Evolutionary conservation across 2,797 vertebrate species (phyloP).

Genomic region (Clamator glandarius): DNA sequence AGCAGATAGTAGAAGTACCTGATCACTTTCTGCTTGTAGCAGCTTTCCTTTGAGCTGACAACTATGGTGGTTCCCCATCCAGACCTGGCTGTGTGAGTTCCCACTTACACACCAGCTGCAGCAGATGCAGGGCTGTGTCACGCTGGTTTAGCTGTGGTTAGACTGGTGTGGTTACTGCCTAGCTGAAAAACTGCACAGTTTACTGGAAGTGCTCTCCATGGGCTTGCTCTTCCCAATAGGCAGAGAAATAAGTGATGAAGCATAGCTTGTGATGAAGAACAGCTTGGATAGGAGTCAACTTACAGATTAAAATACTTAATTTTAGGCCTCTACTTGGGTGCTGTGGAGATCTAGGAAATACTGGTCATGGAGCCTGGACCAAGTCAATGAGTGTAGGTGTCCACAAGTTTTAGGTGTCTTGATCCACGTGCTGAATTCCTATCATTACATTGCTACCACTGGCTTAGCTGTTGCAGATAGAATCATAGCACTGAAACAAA

Average conservation of each 20-base stretch:
- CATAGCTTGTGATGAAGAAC: background rate
- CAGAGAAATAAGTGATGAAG: background rate
- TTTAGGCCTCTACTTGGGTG: background rate
- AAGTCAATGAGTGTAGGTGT: background rate
- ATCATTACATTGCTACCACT: rapidly evolving
- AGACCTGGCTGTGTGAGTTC: too few relatives aligned
- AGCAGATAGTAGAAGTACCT: too few relatives aligned
- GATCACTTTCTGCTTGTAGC: too few relatives aligned
- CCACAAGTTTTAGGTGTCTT: background rate
- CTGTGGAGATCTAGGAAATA: background rate
- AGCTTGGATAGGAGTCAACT: background rate
- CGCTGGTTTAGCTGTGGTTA: too few relatives aligned
- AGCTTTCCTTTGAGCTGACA: too few relatives aligned
- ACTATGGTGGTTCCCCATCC: too few relatives aligned
- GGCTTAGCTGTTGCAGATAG: background rate
- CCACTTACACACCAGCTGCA: too few relatives aligned
- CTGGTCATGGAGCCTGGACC: background rate
- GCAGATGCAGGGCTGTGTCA: too few relatives aligned
- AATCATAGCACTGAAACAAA: background rate
- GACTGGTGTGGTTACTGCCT: too few relatives aligned
- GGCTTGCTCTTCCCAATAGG: background rate
- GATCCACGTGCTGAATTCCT: background rate
- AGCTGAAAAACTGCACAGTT: too few relatives aligned
- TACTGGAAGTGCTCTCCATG: too few relatives aligned
- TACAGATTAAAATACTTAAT: background rate